phyloP scores from a whole-genome alignment of 2,888 invertebrate species.

The Hydrotaea diabolus region DNA sequence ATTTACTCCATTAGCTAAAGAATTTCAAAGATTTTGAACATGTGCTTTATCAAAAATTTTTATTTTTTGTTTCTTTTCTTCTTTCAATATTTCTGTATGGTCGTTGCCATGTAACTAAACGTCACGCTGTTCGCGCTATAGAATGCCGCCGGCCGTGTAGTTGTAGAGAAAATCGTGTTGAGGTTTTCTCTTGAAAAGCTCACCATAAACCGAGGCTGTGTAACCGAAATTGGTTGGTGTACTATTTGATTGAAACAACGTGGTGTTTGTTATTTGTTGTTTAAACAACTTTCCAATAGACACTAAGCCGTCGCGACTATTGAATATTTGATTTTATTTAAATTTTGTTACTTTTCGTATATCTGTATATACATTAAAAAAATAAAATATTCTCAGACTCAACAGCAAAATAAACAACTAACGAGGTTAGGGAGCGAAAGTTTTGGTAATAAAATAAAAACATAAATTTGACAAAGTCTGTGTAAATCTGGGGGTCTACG shows the following conservation, averaged over 20 bases:
- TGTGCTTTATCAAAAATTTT: too few relatives aligned
- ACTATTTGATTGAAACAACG: slow-evolving; percentile 4
- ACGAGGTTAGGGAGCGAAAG: not conserved
- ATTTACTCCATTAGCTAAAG: not conserved
- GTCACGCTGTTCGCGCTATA: not conserved
- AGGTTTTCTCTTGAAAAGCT: slow-evolving; percentile 8
- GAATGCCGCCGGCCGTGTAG: not conserved
- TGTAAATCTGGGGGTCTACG: too few relatives aligned
- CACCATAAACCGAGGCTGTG: not conserved
- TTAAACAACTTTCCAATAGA: slow-evolving; percentile 64
- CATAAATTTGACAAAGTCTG: too few relatives aligned
- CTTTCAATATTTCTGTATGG: slow-evolving; percentile 12
- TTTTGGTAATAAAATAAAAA: too few relatives aligned
- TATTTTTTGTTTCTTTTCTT: not conserved
- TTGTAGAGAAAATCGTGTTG: not conserved
- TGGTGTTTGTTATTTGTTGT: slow-evolving; percentile 46
- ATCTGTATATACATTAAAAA: slow-evolving; percentile 27
- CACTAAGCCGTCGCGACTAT: slow-evolving; percentile 49
- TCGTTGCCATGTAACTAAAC: slow-evolving; percentile 6
- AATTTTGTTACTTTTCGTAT: slow-evolving; percentile 38
- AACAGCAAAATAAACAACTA: slow-evolving; percentile 14
- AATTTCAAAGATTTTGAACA: too few relatives aligned
- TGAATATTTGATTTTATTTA: slow-evolving; percentile 56
- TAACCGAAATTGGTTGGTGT: not conserved
- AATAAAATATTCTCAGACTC: not conserved